Conservation (phyloP, 2,113 vertebrate genomes). For the Eulemur rufifrons region DNA sequence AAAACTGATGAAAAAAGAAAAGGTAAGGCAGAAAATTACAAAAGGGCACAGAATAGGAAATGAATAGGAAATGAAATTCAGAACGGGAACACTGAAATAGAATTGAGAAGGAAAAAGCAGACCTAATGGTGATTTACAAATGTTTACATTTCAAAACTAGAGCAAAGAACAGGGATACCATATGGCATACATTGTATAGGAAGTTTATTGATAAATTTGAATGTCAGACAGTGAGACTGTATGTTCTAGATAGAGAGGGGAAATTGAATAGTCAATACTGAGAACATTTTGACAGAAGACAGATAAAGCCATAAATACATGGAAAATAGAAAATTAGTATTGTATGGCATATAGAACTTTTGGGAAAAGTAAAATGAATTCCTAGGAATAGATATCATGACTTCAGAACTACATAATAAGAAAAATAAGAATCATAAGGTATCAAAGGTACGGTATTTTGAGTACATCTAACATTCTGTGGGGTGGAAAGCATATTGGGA, state of each 20-base stretch:
- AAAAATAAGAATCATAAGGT: not conserved
- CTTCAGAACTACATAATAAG: not conserved
- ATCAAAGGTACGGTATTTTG: not conserved
- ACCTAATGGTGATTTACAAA: not conserved
- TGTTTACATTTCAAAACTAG: conserved; percentile 56
- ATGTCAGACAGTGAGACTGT: not conserved
- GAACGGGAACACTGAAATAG: not conserved
- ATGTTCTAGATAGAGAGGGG: not conserved
- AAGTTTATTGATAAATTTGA: not conserved
- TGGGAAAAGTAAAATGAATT: not conserved
- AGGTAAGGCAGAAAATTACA: not conserved
- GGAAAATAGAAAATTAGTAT: not conserved
- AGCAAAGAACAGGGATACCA: not conserved
- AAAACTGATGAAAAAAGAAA: conserved; percentile 10
- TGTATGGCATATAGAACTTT: not conserved
- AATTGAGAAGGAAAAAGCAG: conserved; percentile 2
- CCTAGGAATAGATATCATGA: not conserved
- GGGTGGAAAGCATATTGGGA: not conserved
- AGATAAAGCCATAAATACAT: not conserved
- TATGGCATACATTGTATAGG: not conserved
- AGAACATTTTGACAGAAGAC: not conserved
- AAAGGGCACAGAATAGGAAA: conserved; percentile 18
- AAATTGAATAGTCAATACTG: not conserved
- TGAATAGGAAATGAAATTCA: not conserved
- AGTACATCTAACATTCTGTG: not conserved